Evolutionary conservation across 2,888 invertebrate species (phyloP).

Genomic region (Orthosia gothica): DNA sequence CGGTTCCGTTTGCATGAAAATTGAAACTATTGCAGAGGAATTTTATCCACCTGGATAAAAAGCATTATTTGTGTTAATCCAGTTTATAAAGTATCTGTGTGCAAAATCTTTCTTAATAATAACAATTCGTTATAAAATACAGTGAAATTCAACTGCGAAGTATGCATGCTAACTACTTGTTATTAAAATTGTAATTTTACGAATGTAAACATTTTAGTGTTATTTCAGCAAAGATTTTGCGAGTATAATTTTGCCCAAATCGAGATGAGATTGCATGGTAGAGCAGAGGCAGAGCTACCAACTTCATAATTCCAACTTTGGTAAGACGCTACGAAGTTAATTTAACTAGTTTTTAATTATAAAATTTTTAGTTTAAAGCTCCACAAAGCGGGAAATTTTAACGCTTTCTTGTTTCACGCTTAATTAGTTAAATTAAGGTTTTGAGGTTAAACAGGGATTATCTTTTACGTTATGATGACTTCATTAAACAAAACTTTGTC

Average conservation of each 20-base stretch:
- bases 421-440: slow-evolving; percentile 54
- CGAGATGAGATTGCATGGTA: slow-evolving; percentile 44
- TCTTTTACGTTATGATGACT: slow-evolving; percentile 24
- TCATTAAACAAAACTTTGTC: slow-evolving; percentile 18
- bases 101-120: background rate
- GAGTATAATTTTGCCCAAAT: slow-evolving; percentile 3
- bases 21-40: too few relatives aligned
- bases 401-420: slow-evolving; percentile 50
- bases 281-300: slow-evolving; percentile 48
- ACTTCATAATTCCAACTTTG: slow-evolving; percentile 77
- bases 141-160: background rate
- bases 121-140: background rate
- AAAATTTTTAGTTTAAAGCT: slow-evolving; percentile 74
- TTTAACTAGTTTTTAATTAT: slow-evolving; percentile 79
- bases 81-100: too few relatives aligned
- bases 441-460: slow-evolving; percentile 38
- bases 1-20: too few relatives aligned
- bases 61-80: too few relatives aligned
- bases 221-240: background rate
- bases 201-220: background rate
- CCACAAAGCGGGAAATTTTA: slow-evolving; percentile 53
- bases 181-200: background rate
- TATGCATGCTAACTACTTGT: background rate
- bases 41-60: too few relatives aligned
- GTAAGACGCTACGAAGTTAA: slow-evolving; percentile 74